Evolutionary conservation across 2,797 vertebrate genomes (phyloP), one percentile per base, ranked within the genome.

Genomic region (Dendrocincla tyrannina): DNA sequence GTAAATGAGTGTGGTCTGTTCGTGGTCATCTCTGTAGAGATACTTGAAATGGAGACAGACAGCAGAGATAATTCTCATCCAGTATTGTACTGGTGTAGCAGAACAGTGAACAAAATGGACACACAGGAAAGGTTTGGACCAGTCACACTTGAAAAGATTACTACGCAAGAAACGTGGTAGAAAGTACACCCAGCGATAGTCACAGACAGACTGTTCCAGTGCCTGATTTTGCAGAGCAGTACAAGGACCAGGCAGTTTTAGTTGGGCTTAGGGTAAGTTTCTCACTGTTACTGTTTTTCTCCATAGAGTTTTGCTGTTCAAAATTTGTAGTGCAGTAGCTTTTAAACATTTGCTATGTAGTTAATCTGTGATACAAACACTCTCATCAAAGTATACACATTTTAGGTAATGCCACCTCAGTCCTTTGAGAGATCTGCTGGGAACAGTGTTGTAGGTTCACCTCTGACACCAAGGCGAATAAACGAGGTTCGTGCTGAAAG

Each of bases 371-470:
- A 44, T 62, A 49, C 14, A 44, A 41, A 8, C 4, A 20, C 11
- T n/a, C 17, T 86, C 55, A 69, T 30, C 23, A 42, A 37, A 66
- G 4, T 32, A 7, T 52, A 32, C 53, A 25, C 85, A 27, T 97
- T 97, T 72, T 67, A 99, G 99, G 99, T 99, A 92, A 99, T 99
- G 98, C 99, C 99, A 73, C 98, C 99, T 88, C 99, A 99, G 67
- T 98, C 98, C 58, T 98, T 99, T 88, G 99, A 99, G 92, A 98
- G 89, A 32, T 95, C 98, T 22, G 98, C 98, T 47, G 97, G 97
- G 42, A 95, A 72, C 91, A 97, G 96, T 32, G 78, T 96, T 17
- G 67, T 95, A 32, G 95, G 95, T 46, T 97, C 97, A 42, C 98
- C 98, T 4, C 5, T 98, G 73, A 99, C 98, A 5, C 98, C 98